phyloP scores from a whole-genome alignment of 2,888 invertebrate genomes.

The Drosophila peninsularis region DNA sequence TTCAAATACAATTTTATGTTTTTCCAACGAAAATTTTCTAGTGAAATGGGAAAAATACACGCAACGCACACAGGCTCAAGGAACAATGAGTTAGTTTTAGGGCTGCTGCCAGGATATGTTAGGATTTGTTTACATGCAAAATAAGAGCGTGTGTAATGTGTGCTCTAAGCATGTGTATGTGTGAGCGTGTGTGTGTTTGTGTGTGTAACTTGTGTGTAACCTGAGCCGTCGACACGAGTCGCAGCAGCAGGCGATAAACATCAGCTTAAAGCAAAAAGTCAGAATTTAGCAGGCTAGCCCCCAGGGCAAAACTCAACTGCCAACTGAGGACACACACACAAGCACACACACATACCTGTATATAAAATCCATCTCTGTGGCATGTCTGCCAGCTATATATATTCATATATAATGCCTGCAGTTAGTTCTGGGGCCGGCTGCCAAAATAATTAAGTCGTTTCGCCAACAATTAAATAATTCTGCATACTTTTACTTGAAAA shows the following conservation, averaged over 20 bases:
- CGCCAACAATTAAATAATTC: constrained; percentile 84
- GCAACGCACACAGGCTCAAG: constrained; percentile 2
- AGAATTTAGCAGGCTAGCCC: constrained; percentile 38
- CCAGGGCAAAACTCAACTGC: constrained; percentile 22
- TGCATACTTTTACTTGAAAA: constrained; percentile 38
- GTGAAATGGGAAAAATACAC: constrained; percentile 39
- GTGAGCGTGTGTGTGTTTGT: neutral
- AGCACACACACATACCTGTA: neutral
- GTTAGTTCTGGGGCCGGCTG: constrained; percentile 63
- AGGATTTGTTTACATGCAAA: constrained; percentile 69
- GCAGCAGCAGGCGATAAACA: constrained; percentile 48
- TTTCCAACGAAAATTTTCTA: constrained; percentile 41
- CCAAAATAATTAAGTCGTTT: constrained; percentile 84
- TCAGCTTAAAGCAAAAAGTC: constrained; percentile 58
- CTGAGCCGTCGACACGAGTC: constrained; percentile 58
- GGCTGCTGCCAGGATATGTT: constrained; percentile 50
- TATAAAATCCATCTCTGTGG: constrained; percentile 27
- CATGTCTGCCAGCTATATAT: constrained; percentile 54
- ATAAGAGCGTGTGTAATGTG: constrained; percentile 39
- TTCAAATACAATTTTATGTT: constrained; percentile 54
- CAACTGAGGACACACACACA: neutral
- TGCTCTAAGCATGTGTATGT: constrained; percentile 1
- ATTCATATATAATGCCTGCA: constrained; percentile 35
- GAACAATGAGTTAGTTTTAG: constrained; percentile 32
- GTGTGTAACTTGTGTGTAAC: constrained; percentile 53